phyloP scores from a whole-genome alignment of 2,888 invertebrate genomes.

The Dichetophora obliterata region DNA sequence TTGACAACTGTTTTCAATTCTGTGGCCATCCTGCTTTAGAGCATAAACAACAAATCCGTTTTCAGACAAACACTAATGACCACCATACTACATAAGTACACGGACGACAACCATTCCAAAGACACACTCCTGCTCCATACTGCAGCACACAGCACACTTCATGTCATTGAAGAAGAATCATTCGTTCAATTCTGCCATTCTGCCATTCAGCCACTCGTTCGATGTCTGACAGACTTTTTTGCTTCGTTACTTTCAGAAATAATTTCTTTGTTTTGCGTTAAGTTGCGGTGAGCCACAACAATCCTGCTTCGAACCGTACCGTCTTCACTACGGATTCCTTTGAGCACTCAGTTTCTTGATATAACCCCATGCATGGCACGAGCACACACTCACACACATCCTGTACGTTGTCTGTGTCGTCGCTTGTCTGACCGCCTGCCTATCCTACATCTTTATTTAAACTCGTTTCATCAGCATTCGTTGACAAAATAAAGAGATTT shows the following conservation, averaged over 20 bases:
- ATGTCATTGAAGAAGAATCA: constrained; percentile 22
- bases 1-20: constrained; percentile 61
- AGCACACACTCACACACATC: constrained; percentile 3
- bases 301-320: constrained; percentile 4
- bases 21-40: constrained; percentile 53
- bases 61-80: constrained; percentile 43
- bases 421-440: neutral
- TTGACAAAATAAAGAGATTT: constrained; percentile 19
- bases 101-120: neutral
- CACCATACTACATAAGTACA: constrained; percentile 15
- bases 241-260: constrained; percentile 33
- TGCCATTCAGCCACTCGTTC: neutral
- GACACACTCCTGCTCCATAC: constrained; percentile 34
- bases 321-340: neutral
- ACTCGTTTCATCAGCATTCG: constrained; percentile 11
- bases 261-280: constrained; percentile 33
- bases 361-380: neutral
- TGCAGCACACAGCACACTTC: constrained; percentile 43
- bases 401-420: neutral
- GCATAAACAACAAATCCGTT: constrained; percentile 38
- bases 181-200: constrained; percentile 16
- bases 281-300: constrained; percentile 27
- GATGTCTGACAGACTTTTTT: constrained; percentile 2
- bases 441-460: constrained; percentile 15
- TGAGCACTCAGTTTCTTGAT: constrained; percentile 11